These are phyloP conservation scores for Rynchops niger DNA, from an alignment of 2,113 vertebrate genomes.

Conservation along the genomic window DNA sequence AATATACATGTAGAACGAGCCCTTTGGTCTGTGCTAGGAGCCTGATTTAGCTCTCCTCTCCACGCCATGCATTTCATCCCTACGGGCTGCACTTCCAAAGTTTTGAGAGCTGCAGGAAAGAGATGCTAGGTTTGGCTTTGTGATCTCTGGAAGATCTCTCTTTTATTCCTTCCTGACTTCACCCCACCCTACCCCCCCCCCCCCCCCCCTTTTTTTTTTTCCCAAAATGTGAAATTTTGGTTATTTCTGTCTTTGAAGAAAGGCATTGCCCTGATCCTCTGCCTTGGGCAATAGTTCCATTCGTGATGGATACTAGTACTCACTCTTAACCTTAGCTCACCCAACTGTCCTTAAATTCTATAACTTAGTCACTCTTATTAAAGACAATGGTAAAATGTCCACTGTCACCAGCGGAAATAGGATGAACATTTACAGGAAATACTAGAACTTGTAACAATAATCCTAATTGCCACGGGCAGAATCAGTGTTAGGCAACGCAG, in stretches of 20 bases:
- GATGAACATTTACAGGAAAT: neutral
- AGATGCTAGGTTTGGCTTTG: neutral
- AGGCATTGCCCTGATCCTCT: neutral
- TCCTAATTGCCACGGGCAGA: neutral
- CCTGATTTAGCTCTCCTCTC: slow-evolving; percentile 51
- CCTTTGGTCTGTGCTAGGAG: slow-evolving; percentile 3
- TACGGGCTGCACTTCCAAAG: neutral
- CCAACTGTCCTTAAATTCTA: neutral
- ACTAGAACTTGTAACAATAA: neutral
- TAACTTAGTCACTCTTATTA: neutral
- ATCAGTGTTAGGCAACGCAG: neutral
- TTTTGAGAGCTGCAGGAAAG: slow-evolving; percentile 25
- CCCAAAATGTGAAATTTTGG: neutral
- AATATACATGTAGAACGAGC: neutral
- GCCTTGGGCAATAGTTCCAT: neutral
- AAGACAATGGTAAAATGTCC: neutral
- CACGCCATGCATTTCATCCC: slow-evolving; percentile 26
- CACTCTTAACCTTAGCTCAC: neutral
- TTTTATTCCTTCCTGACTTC: neutral
- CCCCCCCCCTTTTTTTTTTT: too few relatives aligned
- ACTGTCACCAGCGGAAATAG: neutral
- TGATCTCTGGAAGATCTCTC: neutral
- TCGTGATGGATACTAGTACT: neutral
- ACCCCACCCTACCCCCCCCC: fast-evolving
- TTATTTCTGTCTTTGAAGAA: neutral